These are phyloP conservation scores for Caiman crocodilus DNA, from an alignment of 2,797 vertebrate genomes.

Conservation along the genomic window DNA sequence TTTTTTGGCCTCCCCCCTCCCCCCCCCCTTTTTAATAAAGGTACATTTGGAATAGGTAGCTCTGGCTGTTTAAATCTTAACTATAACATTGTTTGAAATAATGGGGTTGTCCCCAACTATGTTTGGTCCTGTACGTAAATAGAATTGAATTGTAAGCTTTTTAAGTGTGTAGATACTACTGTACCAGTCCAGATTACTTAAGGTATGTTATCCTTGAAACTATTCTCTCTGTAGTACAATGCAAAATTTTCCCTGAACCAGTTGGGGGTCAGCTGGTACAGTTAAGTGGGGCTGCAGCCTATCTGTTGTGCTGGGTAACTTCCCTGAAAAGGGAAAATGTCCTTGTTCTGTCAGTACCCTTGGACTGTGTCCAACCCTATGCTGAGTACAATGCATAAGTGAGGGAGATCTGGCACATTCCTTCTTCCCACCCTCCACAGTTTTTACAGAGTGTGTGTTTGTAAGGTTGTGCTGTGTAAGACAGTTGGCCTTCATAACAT, in stretches of 20 bases:
- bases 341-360: background rate
- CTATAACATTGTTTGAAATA: background rate
- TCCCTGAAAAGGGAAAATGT: background rate
- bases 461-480: background rate
- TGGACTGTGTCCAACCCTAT: background rate
- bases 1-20: too few species aligned
- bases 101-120: background rate
- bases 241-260: fast-evolving
- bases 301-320: background rate
- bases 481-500: background rate
- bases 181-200: background rate
- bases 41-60: background rate
- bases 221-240: background rate
- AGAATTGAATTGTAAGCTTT: background rate
- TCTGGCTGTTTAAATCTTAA: background rate
- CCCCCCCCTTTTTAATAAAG: too few species aligned
- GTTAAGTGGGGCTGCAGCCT: background rate
- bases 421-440: background rate
- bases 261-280: background rate
- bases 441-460: background rate
- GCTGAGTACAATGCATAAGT: background rate
- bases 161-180: background rate
- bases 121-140: background rate
- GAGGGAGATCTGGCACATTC: background rate
- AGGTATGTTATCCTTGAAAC: background rate